These are phyloP conservation scores for Aelia acuminata DNA, from an alignment of 2,888 invertebrate genomes.

Conservation along the genomic window DNA sequence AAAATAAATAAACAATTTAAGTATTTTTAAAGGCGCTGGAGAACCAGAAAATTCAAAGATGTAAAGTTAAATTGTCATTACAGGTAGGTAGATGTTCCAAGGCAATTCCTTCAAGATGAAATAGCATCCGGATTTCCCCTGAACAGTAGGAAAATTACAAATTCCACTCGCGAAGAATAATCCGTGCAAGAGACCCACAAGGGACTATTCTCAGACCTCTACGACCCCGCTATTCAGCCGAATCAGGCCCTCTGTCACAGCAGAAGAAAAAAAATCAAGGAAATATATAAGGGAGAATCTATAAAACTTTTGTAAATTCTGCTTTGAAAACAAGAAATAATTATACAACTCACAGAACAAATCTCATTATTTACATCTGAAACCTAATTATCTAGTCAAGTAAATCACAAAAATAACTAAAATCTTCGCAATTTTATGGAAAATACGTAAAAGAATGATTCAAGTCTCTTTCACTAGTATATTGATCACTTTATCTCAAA, in stretches of 20 bases:
- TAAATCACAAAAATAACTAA: no score
- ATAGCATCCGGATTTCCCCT: not conserved
- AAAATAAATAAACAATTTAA: not conserved
- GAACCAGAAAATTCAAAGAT: not conserved
- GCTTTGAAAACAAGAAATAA: not conserved
- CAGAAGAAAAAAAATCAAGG: not conserved
- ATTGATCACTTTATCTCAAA: no score
- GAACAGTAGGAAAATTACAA: slow-evolving; percentile 15
- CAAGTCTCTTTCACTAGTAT: no score
- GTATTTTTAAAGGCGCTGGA: not conserved
- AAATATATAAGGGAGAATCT: not conserved
- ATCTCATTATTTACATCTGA: no score
- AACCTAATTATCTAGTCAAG: no score
- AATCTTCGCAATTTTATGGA: no score
- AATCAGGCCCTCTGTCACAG: slow-evolving; percentile 1
- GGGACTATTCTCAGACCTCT: slow-evolving; percentile 10
- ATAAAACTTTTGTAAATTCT: not conserved
- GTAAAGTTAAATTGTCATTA: not conserved
- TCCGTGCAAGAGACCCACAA: slow-evolving; percentile 32
- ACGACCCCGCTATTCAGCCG: slow-evolving; percentile 8
- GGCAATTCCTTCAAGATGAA: not conserved
- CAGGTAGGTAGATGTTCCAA: not conserved
- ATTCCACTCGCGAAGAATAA: slow-evolving; percentile 33
- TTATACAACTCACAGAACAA: not conserved
- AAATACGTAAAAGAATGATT: no score